Evolutionary conservation across 2,888 invertebrate species (phyloP).

Genomic region (Gortyna flavago): DNA sequence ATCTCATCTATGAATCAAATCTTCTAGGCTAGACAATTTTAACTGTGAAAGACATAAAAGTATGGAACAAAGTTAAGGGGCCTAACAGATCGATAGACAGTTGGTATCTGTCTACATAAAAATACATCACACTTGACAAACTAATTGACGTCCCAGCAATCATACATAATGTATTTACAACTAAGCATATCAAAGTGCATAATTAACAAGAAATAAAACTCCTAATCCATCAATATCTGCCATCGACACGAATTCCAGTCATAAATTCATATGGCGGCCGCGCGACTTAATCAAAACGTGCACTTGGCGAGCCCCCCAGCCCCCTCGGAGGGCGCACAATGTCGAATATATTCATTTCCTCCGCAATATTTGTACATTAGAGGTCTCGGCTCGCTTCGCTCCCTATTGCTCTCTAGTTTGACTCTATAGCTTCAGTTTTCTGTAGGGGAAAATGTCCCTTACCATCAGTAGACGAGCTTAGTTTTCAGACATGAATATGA

Average conservation of each 20-base stretch:
- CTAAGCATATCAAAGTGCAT: constrained; percentile 34
- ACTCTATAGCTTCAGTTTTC: constrained; percentile 80
- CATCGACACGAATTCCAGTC: constrained; percentile 76
- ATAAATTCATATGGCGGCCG: constrained; percentile 85
- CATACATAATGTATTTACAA: constrained; percentile 21
- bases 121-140: neutral
- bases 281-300: constrained; percentile 87
- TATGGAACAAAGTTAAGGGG: neutral
- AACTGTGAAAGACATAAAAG: neutral
- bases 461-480: constrained; percentile 64
- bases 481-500: neutral
- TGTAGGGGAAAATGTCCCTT: constrained; percentile 72
- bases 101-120: neutral
- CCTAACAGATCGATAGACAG: neutral
- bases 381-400: constrained; percentile 88
- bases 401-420: constrained; percentile 78
- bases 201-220: constrained; percentile 71
- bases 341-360: constrained; percentile 88
- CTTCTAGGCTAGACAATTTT: too few relatives aligned
- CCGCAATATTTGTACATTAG: constrained; percentile 90
- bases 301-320: constrained; percentile 73
- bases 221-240: constrained; percentile 73
- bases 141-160: constrained; percentile 13
- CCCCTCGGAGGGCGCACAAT: constrained; percentile 66
- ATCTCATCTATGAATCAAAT: neutral